These are phyloP conservation scores for Dugesia japonica DNA, from an alignment of 2,888 invertebrate genomes.

Conservation along the genomic window DNA sequence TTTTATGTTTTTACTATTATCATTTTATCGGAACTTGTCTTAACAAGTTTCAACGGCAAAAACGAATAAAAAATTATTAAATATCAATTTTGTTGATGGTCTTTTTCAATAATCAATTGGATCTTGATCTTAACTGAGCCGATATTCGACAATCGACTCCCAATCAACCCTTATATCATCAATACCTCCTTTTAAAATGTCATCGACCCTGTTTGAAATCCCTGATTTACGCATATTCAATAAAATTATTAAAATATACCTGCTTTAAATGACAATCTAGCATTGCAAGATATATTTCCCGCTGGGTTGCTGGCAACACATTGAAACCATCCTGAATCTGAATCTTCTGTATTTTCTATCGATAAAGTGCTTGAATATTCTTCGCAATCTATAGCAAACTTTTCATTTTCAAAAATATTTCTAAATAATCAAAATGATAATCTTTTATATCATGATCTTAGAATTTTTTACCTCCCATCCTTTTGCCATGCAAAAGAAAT, in stretches of 20 bases:
- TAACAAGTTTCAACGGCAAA: too few relatives aligned
- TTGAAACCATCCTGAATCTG: neutral
- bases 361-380: neutral
- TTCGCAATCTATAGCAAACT: neutral
- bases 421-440: neutral
- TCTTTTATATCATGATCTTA: neutral
- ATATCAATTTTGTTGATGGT: too few relatives aligned
- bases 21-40: too few relatives aligned
- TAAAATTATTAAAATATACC: neutral
- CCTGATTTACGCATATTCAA: too few relatives aligned
- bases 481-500: neutral
- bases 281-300: neutral
- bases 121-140: too few relatives aligned
- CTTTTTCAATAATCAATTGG: too few relatives aligned
- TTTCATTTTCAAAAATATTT: neutral
- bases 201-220: too few relatives aligned
- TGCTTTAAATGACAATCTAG: constrained; percentile 14
- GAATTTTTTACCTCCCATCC: neutral
- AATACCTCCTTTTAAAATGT: too few relatives aligned
- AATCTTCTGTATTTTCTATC: neutral
- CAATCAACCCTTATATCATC: too few relatives aligned
- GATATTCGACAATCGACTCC: too few relatives aligned
- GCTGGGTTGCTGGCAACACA: neutral
- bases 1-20: too few relatives aligned
- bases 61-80: too few relatives aligned